Evolutionary conservation across 2,797 vertebrate species (phyloP), one percentile per base, ranked within the genome.

Genomic region (Neostethus bicornis): DNA sequence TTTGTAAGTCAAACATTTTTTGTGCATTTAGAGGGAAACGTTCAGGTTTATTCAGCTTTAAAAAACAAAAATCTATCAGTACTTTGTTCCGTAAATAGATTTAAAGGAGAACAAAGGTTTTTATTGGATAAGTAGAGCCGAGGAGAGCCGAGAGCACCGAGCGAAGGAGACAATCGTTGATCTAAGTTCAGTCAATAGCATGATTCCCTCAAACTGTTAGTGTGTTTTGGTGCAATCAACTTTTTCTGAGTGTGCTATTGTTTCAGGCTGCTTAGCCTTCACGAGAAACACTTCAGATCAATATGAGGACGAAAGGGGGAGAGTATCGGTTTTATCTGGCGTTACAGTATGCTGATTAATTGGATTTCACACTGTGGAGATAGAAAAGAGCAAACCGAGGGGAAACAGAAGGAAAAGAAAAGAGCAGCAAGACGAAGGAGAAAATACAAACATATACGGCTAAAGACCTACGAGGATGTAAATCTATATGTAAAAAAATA

Each of bases 291-390:
- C 76, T 45, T 56, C 5, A 11, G 44, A 71, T 84, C 74, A 3
- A 84, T 81, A 56, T 26, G 60, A 53, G 49, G 68, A 64, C 45
- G 61, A 63, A 52, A 53, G 45, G 55, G 49, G 68, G 41, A 55
- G 67, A 59, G 63, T 66, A 79, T 76, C 68, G 78, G 62, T 73
- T 86, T 81, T 70, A 74, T 76, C 73, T 66, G 65, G 46, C 60
- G 24, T 73, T 78, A 78, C 70, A 81, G 70, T 74, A 68, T 71
- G 61, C 66, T 80, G 75, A 82, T 80, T 75, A 72, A 84, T 78
- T 77, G 58, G 66, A 82, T 84, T 84, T 76, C 71, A 70, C 69
- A 64, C 65, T 32, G 45, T 62, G 35, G 67, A 69, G 80, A 74
- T 61, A 58, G 74, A 74, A 50, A 42, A 53, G 41, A 67, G 48